Base-by-base conservation (phyloP, 2,888 invertebrate species). In the Steromphala cineraria region DNA sequence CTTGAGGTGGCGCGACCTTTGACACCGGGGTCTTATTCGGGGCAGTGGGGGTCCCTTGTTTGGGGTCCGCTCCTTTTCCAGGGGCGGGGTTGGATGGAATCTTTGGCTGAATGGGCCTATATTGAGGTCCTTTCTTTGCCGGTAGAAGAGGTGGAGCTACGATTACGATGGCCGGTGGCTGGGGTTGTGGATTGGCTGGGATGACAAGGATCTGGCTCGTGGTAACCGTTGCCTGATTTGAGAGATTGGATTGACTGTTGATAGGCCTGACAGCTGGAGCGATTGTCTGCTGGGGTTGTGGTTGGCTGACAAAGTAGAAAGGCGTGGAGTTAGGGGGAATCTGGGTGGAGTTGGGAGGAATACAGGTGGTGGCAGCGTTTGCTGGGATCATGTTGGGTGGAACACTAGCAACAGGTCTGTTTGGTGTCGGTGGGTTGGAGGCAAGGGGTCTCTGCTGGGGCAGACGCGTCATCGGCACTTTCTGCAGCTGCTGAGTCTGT, bases 381-480 rank as follows among this genome's bases (percentile, higher is more conserved):
- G 8, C 19, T 24, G 76, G 67, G n/a, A 31, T 1, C 13, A 46
- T 31, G 10, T n/a, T 19, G 40, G 53, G 17, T n/a, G 1, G 53
- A 31, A 28, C 36, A 28, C 24, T 56, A 8, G n/a, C 28, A 8
- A 36, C 24, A 7, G 75, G 46, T 15, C 36, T 8, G 31, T 19
- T 52, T 4, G 8, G 40, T 7, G 1, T 75, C 21, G 31, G 36
- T 2, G 36, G 36, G 4, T 36, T 76, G 67, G 80, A 77, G 21
- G 80, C 67, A 7, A 67, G 75, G 17, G n/a, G 75, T 53, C 3
- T 78, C 56, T 40, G 79, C 67, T 46, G 53, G 53, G 28, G 53
- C 80, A 17, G 83, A 79, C 53, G 79, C 82, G 74, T 81, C 81
- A 75, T 80, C 75, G 17, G 82, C 82, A 28, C 67, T 80, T n/a